Evolutionary conservation across 2,113 vertebrate species (phyloP).

Genomic region (Eira barbara): DNA sequence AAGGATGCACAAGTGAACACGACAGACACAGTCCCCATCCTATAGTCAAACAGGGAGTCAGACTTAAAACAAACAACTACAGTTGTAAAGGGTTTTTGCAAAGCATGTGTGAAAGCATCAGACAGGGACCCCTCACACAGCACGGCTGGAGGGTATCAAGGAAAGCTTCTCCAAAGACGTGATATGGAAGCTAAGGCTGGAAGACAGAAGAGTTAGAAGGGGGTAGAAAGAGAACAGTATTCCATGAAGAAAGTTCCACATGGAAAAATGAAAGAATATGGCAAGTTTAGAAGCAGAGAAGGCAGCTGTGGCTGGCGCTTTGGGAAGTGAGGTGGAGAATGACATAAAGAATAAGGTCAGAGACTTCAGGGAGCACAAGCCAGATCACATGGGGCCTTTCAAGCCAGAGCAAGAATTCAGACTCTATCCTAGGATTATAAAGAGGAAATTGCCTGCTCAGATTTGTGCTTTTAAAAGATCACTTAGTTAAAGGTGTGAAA

Average conservation of each 20-base stretch:
- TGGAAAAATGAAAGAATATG: not conserved
- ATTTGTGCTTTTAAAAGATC: not conserved
- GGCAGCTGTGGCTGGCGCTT: not conserved
- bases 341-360: not conserved
- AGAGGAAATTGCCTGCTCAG: not conserved
- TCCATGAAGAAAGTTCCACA: not conserved
- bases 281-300: slow-evolving; percentile 19
- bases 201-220: not conserved
- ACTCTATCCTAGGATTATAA: not conserved
- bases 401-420: not conserved
- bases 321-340: not conserved
- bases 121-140: not conserved
- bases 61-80: not conserved
- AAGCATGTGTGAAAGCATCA: not conserved
- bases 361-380: not conserved
- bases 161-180: not conserved
- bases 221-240: not conserved
- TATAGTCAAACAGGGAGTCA: not conserved
- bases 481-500: not conserved
- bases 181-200: not conserved
- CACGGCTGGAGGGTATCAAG: not conserved
- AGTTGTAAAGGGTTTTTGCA: not conserved
- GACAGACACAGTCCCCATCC: not conserved
- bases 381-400: not conserved
- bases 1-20: not conserved